Base-by-base conservation (phyloP, 2,888 invertebrate genomes). In the Agrochola litura region DNA sequence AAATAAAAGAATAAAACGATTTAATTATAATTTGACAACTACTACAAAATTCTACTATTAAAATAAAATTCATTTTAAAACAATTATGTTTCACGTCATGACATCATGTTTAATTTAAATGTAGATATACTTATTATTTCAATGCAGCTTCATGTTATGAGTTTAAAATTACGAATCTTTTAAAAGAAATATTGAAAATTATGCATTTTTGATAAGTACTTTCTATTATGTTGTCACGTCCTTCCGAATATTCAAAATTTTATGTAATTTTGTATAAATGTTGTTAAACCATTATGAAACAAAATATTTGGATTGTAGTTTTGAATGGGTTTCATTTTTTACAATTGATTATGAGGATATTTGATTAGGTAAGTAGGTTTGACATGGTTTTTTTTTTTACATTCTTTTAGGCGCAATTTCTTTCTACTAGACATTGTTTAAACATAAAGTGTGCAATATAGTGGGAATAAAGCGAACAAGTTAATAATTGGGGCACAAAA, bases 361-460 rank as follows among this genome's bases (percentile, higher is more conserved):
- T 76, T 52, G 43, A 46, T 76, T 22, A 30, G 6, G 1, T 76
- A 25, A 22, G 16, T 61, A 41, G 16, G 41, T 22, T 30, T 71
- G 58, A 30, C 52, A 65, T 19, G 64, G 25, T 25, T 46, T 71
- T 49, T 71, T n/a, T 49, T 49, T 43, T 16, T 60, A 54, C 69
- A 77, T 60, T 10, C 46, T 1, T 37, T 70, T 46, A 30, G 4
- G 37, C 56, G 46, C 41, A 65, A 22, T 60, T 46, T 12, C 37
- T 64, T 74, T 80, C 41, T 41, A 37, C 58, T 8, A 63, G 73
- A 73, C 70, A 52, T 63, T 73, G 81, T 81, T 81, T 75, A 52
- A 75, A 69, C 64, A 64, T 37, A 19, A 37, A 49, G 14, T 66
- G 65, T 77, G 77, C 73, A 37, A 37, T 78, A 77, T n/a, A 16